phyloP scores from a whole-genome alignment of 2,888 invertebrate species.

The Coenonympha arcania region DNA sequence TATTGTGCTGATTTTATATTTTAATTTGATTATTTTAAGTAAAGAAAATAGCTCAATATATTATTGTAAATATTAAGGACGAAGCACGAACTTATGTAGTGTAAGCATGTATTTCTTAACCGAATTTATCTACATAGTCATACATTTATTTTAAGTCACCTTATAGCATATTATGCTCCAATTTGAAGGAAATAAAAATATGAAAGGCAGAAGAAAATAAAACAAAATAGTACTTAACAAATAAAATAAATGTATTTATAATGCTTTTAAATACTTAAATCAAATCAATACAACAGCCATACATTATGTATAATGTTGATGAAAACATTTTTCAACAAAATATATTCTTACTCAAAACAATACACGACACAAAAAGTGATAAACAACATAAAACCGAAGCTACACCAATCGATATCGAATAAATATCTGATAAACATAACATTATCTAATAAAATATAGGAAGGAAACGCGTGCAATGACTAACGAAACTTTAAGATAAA shows the following conservation, averaged over 20 bases:
- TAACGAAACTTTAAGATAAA: not conserved
- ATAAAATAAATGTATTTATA: conserved; percentile 2
- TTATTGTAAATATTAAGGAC: not conserved
- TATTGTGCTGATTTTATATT: not conserved
- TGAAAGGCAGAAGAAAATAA: not conserved
- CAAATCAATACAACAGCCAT: not conserved
- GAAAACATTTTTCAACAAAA: not conserved
- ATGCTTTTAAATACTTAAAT: not conserved
- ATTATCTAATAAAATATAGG: too few relatives aligned
- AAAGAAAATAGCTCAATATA: not conserved
- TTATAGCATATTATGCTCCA: not conserved
- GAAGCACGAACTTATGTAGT: conserved; percentile 1
- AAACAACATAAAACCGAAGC: not conserved
- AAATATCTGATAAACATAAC: too few relatives aligned
- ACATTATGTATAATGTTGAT: not conserved
- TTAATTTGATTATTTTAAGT: not conserved
- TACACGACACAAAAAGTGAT: not conserved
- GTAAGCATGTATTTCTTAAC: not conserved
- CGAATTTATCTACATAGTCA: not conserved
- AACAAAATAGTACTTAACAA: not conserved
- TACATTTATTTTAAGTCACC: not conserved
- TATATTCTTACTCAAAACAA: not conserved
- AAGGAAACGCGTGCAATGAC: too few relatives aligned
- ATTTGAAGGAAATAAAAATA: not conserved
- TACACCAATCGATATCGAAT: too few relatives aligned